These are phyloP conservation scores for Momotus momota DNA, from an alignment of 2,797 vertebrate genomes.

Conservation along the genomic window DNA sequence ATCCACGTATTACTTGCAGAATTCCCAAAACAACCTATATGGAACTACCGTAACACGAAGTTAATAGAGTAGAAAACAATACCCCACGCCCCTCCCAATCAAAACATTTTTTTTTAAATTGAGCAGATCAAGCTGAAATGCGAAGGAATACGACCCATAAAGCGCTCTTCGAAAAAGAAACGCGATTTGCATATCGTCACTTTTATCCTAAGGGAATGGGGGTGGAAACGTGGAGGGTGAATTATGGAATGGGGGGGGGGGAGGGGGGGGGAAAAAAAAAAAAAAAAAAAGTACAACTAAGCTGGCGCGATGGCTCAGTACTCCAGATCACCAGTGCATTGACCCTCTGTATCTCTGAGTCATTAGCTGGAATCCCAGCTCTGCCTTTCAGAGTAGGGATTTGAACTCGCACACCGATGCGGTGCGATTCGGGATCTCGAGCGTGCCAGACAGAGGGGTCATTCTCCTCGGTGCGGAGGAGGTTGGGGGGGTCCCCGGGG, in stretches of 20 bases:
- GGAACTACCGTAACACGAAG: not conserved
- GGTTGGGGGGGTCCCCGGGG: conserved; percentile 60
- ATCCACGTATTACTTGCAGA: not conserved
- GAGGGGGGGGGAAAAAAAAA: not conserved
- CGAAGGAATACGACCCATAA: not conserved
- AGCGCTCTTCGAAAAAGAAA: not conserved
- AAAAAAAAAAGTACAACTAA: conserved; percentile 42
- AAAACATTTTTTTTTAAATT: not conserved
- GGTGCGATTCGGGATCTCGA: conserved; percentile 57
- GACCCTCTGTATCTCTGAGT: conserved; percentile 79
- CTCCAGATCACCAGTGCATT: conserved; percentile 71
- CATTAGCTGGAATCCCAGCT: conserved; percentile 79
- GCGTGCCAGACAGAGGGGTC: conserved; percentile 74
- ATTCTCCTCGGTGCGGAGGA: conserved; percentile 65
- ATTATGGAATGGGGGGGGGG: not conserved
- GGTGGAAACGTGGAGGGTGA: not conserved
- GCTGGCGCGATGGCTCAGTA: conserved; percentile 66
- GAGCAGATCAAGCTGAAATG: not conserved
- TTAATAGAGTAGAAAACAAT: not conserved
- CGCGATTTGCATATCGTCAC: not conserved
- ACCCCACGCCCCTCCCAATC: too few species aligned
- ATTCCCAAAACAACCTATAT: not conserved
- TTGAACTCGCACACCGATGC: conserved; percentile 70
- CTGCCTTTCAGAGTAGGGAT: conserved; percentile 75
- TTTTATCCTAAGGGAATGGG: not conserved